Evolutionary conservation across 1,140 invertebrate genomes (phyloP).

Genomic region (Metaphire vulgaris): DNA sequence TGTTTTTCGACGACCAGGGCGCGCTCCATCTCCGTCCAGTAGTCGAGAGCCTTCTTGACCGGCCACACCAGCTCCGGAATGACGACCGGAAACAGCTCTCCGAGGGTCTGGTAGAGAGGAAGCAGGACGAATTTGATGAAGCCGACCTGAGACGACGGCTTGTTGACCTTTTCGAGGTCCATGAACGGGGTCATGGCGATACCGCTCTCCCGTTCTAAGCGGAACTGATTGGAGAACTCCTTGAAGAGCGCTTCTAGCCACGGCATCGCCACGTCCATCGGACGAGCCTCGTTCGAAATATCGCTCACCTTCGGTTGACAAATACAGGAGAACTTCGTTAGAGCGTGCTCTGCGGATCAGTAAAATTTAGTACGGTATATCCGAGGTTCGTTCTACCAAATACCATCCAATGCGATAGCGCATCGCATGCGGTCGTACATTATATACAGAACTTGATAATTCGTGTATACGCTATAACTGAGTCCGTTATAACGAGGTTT

Average conservation of each 20-base stretch:
- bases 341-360: too few relatives aligned
- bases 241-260: conserved; percentile 54
- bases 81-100: conserved; percentile 14
- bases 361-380: too few relatives aligned
- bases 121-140: conserved; percentile 54
- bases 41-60: neutral
- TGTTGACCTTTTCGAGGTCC: conserved; percentile 54
- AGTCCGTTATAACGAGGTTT: too few relatives aligned
- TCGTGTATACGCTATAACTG: too few relatives aligned
- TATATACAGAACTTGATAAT: too few relatives aligned
- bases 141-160: conserved; percentile 52
- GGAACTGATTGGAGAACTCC: conserved; percentile 54
- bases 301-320: conserved; percentile 52
- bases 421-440: too few relatives aligned
- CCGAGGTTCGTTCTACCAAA: too few relatives aligned
- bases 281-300: conserved; percentile 54
- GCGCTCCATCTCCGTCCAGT: neutral
- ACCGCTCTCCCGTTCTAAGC: conserved; percentile 51
- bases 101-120: conserved; percentile 38
- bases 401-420: too few relatives aligned
- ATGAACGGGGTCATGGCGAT: conserved; percentile 54
- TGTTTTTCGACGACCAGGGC: neutral
- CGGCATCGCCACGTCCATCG: conserved; percentile 52
- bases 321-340: too few relatives aligned
- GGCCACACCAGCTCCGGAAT: neutral